These are phyloP conservation scores for Thymelicus sylvestris DNA, from an alignment of 2,888 invertebrate genomes.

Conservation along the genomic window DNA sequence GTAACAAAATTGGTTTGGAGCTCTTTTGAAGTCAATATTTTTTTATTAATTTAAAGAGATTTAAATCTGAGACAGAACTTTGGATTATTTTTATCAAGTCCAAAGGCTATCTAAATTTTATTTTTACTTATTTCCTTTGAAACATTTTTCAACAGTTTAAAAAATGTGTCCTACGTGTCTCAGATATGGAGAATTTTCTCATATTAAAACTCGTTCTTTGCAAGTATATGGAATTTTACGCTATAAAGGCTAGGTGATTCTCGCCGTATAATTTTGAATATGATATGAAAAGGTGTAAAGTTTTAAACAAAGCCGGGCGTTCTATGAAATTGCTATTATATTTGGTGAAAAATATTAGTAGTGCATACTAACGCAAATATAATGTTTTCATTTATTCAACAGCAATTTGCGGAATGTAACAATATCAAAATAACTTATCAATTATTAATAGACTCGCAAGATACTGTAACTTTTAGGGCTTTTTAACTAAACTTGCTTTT, in stretches of 20 bases:
- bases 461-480: no score
- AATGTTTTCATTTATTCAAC: background rate
- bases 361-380: background rate
- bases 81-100: no score
- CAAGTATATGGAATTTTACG: background rate
- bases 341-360: background rate
- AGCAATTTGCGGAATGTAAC: background rate
- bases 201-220: constrained; percentile 1
- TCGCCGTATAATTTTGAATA: background rate
- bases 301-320: background rate
- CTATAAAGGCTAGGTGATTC: background rate
- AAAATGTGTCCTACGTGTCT: background rate
- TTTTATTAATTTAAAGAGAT: no score
- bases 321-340: background rate
- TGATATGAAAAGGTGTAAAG: constrained; percentile 4
- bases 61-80: no score
- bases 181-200: background rate
- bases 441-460: no score
- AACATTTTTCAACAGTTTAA: background rate
- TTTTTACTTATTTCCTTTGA: background rate
- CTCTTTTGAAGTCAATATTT: no score
- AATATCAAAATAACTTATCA: no score
- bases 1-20: no score
- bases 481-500: no score
- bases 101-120: no score